Evolutionary conservation across 2,113 vertebrate genomes (phyloP).

Genomic region (Myanophis thanlyinensis): DNA sequence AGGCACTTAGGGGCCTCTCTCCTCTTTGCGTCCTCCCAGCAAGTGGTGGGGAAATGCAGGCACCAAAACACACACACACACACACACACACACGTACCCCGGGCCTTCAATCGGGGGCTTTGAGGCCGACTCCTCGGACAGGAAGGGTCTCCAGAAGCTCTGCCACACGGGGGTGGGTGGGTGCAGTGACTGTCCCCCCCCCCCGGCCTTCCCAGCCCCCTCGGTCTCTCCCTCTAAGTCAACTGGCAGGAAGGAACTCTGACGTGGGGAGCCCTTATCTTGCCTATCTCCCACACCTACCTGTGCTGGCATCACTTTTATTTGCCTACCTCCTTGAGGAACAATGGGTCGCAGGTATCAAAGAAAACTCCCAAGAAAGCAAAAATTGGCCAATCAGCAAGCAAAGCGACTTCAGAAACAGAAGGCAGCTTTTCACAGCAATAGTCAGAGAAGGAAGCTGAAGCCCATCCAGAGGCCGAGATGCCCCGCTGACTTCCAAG

Average conservation of each 20-base stretch:
- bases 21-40: background rate
- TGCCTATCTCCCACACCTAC: background rate
- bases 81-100: accelerated
- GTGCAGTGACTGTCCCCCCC: background rate
- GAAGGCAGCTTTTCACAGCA: background rate
- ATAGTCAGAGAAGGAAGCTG: too few relatives aligned
- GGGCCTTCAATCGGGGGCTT: background rate
- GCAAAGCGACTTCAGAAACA: background rate
- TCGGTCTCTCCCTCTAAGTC: background rate
- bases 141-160: background rate
- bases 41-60: background rate
- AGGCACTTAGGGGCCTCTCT: background rate
- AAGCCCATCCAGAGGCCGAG: background rate
- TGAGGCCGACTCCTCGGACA: background rate
- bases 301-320: background rate
- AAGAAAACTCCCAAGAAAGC: background rate
- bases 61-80: background rate
- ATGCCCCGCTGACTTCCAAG: background rate
- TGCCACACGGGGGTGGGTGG: background rate
- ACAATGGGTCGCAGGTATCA: too few relatives aligned
- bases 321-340: background rate
- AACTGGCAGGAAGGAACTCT: background rate
- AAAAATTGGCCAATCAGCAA: background rate
- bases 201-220: background rate
- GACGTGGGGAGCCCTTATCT: background rate